These are phyloP conservation scores for Pheosia gnoma DNA, from an alignment of 2,888 invertebrate species.

Conservation along the genomic window DNA sequence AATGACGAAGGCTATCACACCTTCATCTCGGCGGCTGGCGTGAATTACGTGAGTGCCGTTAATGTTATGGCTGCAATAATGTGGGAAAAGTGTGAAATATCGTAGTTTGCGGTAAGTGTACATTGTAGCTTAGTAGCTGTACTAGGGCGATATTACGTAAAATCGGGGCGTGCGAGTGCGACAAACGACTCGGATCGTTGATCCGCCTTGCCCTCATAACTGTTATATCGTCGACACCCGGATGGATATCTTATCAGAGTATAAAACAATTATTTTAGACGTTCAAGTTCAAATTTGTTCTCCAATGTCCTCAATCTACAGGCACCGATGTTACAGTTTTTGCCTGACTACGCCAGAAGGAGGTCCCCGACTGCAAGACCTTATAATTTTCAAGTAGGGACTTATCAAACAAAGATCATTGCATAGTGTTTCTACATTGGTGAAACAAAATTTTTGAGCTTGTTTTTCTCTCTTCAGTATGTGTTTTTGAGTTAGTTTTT, in stretches of 20 bases:
- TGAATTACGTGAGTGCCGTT: constrained; percentile 58
- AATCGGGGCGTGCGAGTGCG: constrained; percentile 48
- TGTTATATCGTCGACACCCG: neutral
- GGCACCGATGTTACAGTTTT: too few relatives aligned
- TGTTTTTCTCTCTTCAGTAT: too few relatives aligned
- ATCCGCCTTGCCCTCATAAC: constrained; percentile 1
- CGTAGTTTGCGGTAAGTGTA: constrained; percentile 61
- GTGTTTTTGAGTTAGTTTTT: too few relatives aligned
- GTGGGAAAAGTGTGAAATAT: constrained; percentile 74
- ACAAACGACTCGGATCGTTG: constrained; percentile 34
- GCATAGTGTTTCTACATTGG: too few relatives aligned
- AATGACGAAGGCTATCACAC: constrained; percentile 33
- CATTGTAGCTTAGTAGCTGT: constrained; percentile 40
- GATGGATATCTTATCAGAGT: neutral
- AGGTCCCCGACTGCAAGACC: too few relatives aligned
- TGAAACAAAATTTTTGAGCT: too few relatives aligned
- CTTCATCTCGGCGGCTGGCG: constrained; percentile 39
- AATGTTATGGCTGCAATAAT: constrained; percentile 56
- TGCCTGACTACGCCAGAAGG: too few relatives aligned
- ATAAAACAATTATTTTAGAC: too few relatives aligned
- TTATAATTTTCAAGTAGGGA: too few relatives aligned
- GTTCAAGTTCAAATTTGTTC: too few relatives aligned
- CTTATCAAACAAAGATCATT: too few relatives aligned
- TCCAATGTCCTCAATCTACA: too few relatives aligned
- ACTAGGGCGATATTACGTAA: constrained; percentile 39